A percentile compares a stretch with the other conserved stretches of the same genome.
Evolutionary conservation across 2,113 vertebrate species (phyloP).

Genomic region (Platysteira castanea): DNA sequence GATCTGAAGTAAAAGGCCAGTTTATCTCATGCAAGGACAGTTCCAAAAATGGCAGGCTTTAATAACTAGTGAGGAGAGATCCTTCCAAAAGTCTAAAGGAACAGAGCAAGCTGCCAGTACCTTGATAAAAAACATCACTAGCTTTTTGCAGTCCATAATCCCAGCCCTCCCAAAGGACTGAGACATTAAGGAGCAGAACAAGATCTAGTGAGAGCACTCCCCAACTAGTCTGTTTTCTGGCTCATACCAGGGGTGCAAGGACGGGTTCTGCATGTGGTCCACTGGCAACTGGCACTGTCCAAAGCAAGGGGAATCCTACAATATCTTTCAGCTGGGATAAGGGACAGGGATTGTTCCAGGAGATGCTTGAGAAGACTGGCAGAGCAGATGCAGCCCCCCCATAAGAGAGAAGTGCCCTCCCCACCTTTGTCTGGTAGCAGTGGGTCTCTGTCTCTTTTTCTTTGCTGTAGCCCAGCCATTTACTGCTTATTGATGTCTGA

Average conservation of each 20-base stretch:
- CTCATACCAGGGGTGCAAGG: neutral
- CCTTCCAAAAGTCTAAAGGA: neutral
- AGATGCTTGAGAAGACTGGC: neutral
- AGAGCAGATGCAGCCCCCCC: neutral
- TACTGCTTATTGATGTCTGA: neutral
- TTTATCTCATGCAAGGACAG: constrained; percentile 3
- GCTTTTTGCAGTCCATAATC: neutral
- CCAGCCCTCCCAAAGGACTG: neutral
- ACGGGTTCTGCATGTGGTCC: neutral
- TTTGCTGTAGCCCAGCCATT: neutral
- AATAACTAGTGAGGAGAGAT: neutral
- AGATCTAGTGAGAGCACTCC: neutral
- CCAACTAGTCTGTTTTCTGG: neutral
- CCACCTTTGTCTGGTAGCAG: neutral
- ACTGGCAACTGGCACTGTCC: neutral
- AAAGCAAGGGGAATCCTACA: neutral
- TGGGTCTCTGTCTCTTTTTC: neutral
- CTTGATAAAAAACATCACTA: neutral
- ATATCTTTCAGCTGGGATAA: neutral
- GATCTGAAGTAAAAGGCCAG: constrained; percentile 38
- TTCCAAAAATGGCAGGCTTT: neutral
- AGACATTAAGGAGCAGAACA: neutral
- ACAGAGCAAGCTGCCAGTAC: neutral
- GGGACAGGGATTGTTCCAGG: neutral
- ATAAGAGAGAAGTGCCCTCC: neutral